These are phyloP conservation scores for Anthonomus grandis DNA, from an alignment of 1,140 invertebrate species.

Conservation along the genomic window DNA sequence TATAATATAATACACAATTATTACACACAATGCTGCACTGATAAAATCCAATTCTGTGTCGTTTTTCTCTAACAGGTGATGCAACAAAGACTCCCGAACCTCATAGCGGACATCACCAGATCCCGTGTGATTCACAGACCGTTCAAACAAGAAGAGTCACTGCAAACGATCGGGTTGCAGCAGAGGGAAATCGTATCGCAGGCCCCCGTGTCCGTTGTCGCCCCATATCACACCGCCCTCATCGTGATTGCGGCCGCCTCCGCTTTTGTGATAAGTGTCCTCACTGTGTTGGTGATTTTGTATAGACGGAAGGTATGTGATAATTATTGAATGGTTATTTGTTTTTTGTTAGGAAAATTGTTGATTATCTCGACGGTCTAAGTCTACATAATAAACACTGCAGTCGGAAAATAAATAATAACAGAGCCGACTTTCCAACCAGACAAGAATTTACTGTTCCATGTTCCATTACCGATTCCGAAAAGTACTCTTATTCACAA, in stretches of 20 bases:
- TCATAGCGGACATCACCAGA: slow-evolving; percentile 63
- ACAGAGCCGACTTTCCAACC: too few species aligned
- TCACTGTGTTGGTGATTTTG: slow-evolving; percentile 64
- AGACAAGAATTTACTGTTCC: too few species aligned
- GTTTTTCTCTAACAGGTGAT: slow-evolving; percentile 52
- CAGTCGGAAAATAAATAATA: too few species aligned
- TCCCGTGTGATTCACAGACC: slow-evolving; percentile 60
- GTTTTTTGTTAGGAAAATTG: too few species aligned
- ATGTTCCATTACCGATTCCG: too few species aligned
- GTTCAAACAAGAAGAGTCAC: slow-evolving; percentile 45
- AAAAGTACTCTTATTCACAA: too few species aligned
- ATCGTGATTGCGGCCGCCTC: slow-evolving; percentile 67
- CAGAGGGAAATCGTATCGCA: slow-evolving; percentile 66
- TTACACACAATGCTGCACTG: too few species aligned
- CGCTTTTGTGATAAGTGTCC: slow-evolving; percentile 67
- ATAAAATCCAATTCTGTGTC: too few species aligned
- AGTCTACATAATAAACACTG: too few species aligned
- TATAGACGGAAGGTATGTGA: slow-evolving; percentile 58
- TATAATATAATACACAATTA: too few species aligned
- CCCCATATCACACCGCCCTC: slow-evolving; percentile 67
- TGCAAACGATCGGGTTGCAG: slow-evolving; percentile 57
- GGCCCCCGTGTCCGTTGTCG: slow-evolving; percentile 60
- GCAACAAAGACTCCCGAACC: slow-evolving; percentile 54
- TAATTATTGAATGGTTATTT: too few species aligned
- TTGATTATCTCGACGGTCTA: too few species aligned